phyloP scores from a whole-genome alignment of 2,888 invertebrate genomes.

The Polymixis flavicincta region DNA sequence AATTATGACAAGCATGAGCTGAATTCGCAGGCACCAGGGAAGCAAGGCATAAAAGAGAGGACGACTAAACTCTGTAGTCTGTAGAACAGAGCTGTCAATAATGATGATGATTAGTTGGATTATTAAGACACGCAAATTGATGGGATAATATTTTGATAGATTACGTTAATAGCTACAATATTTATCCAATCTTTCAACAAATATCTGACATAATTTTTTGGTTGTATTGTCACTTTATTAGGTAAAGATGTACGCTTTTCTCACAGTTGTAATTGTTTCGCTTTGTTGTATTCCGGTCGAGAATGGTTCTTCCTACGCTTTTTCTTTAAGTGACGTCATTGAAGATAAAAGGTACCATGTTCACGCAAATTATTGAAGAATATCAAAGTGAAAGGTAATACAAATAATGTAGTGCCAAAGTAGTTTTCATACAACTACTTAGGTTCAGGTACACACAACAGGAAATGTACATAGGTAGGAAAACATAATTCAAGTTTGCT shows the following conservation, averaged over 20 bases:
- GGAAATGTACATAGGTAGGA: neutral
- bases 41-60: neutral
- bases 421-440: neutral
- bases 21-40: slow-evolving; percentile 14
- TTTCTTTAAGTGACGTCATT: neutral
- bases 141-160: slow-evolving; percentile 41
- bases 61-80: neutral
- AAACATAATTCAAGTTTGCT: neutral
- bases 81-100: neutral
- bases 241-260: neutral
- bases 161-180: slow-evolving; percentile 26
- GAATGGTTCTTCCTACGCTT: neutral
- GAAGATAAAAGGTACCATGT: neutral
- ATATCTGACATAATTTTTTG: slow-evolving; percentile 1
- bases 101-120: slow-evolving; percentile 14
- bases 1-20: slow-evolving; percentile 53
- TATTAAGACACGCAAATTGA: slow-evolving; percentile 47
- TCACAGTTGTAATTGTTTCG: neutral
- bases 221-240: neutral
- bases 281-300: neutral
- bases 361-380: neutral
- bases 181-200: slow-evolving; percentile 3
- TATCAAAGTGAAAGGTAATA: neutral
- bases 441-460: too few species aligned
- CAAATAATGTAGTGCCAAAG: neutral